Evolutionary conservation across 2,113 vertebrate genomes (phyloP).

Genomic region (Noctilio leporinus): DNA sequence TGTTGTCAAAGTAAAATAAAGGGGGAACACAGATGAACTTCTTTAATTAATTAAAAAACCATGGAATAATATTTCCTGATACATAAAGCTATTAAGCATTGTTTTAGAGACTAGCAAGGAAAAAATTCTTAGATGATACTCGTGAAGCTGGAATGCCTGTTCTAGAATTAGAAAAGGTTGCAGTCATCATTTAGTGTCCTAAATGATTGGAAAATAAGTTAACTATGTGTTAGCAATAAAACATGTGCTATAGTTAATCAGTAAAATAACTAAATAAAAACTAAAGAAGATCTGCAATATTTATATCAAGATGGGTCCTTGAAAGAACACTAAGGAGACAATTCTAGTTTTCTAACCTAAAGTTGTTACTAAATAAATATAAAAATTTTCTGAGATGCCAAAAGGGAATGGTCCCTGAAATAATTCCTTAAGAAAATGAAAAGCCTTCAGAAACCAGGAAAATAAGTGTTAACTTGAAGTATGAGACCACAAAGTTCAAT

Average conservation of each 20-base stretch:
- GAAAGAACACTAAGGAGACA: not conserved
- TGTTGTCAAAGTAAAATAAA: slow-evolving; percentile 29
- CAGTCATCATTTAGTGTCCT: not conserved
- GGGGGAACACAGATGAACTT: not conserved
- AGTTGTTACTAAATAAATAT: not conserved
- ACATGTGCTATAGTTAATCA: not conserved
- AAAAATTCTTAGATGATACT: not conserved
- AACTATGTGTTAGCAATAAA: not conserved
- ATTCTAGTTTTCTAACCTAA: not conserved
- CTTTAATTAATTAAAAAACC: too few relatives aligned
- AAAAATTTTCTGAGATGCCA: slow-evolving; percentile 40
- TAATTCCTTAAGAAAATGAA: slow-evolving; percentile 45
- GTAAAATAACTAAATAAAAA: slow-evolving; percentile 42
- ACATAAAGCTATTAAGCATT: not conserved
- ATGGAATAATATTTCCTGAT: not conserved
- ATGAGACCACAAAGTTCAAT: slow-evolving; percentile 53
- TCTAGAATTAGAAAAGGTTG: not conserved
- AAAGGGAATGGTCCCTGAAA: not conserved
- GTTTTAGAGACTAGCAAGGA: not conserved
- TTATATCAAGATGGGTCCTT: not conserved
- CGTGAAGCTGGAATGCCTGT: not conserved
- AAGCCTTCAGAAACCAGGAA: slow-evolving; percentile 50
- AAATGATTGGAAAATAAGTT: not conserved
- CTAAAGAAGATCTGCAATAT: not conserved
- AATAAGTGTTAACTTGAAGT: slow-evolving; percentile 54